These are phyloP conservation scores for Pelusios castaneus DNA, from an alignment of 2,113 vertebrate species.

Conservation along the genomic window DNA sequence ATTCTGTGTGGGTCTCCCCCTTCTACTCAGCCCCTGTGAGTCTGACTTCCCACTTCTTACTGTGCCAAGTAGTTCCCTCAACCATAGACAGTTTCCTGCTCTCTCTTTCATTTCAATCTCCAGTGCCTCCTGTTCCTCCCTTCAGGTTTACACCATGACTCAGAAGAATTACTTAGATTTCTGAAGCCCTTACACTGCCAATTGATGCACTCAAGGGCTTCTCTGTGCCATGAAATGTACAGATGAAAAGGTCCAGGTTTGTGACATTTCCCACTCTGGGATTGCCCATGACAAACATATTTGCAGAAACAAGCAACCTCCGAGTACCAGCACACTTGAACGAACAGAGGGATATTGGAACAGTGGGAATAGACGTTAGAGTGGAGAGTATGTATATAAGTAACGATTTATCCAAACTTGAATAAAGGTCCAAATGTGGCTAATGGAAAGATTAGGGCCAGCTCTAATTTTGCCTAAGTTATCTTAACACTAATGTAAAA, in stretches of 20 bases:
- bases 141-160: neutral
- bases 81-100: neutral
- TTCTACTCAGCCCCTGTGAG: neutral
- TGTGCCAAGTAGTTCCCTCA: neutral
- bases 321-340: fast-evolving
- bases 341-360: neutral
- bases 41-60: neutral
- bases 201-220: neutral
- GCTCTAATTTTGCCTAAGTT: neutral
- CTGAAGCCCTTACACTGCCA: neutral
- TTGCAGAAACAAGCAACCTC: neutral
- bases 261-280: neutral
- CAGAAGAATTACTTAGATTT: neutral
- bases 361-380: neutral
- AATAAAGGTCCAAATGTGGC: constrained; percentile 2
- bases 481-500: neutral
- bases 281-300: neutral
- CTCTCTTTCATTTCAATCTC: neutral
- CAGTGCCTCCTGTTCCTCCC: neutral
- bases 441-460: neutral
- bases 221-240: neutral
- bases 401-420: neutral
- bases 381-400: neutral
- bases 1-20: neutral
- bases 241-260: neutral